These are phyloP conservation scores for Podarcis cretensis DNA, from an alignment of 2,113 vertebrate genomes.

Conservation along the genomic window DNA sequence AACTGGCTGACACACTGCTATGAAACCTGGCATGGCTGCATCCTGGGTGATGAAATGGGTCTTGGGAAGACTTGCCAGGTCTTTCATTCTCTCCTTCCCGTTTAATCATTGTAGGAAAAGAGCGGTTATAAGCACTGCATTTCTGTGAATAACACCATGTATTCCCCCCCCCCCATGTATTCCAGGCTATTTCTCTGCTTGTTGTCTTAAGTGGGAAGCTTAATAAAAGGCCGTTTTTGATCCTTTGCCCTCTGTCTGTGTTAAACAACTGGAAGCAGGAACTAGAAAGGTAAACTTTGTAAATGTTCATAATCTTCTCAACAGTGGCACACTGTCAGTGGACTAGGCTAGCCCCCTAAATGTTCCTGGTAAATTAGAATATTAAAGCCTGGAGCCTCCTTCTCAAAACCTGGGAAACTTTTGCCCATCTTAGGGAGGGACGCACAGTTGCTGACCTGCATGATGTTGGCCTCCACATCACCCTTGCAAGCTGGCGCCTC, in stretches of 20 bases:
- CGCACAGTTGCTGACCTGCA: no score
- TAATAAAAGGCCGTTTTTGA: constrained; percentile 83
- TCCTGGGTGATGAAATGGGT: constrained; percentile 96
- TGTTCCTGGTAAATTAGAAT: no score
- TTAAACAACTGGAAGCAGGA: constrained; percentile 92
- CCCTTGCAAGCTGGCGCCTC: background rate
- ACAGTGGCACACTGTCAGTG: no score
- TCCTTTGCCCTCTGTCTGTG: constrained; percentile 90
- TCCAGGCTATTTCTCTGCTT: constrained; percentile 88
- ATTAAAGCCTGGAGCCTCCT: no score
- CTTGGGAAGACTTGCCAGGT: constrained; percentile 97
- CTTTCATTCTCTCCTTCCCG: background rate
- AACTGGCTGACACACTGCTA: constrained; percentile 84
- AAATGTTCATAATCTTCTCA: background rate
- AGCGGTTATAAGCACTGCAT: background rate
- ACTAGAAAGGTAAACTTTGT: constrained; percentile 79
- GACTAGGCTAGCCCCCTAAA: no score
- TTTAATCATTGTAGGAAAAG: background rate
- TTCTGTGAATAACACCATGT: background rate
- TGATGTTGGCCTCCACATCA: no score
- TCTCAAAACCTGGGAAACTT: no score
- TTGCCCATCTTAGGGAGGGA: no score
- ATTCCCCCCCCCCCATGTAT: background rate
- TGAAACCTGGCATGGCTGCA: constrained; percentile 83
- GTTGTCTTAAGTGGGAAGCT: constrained; percentile 80